Base-by-base conservation (phyloP, 1,140 invertebrate species). In the Drosophila pruinosa region DNA sequence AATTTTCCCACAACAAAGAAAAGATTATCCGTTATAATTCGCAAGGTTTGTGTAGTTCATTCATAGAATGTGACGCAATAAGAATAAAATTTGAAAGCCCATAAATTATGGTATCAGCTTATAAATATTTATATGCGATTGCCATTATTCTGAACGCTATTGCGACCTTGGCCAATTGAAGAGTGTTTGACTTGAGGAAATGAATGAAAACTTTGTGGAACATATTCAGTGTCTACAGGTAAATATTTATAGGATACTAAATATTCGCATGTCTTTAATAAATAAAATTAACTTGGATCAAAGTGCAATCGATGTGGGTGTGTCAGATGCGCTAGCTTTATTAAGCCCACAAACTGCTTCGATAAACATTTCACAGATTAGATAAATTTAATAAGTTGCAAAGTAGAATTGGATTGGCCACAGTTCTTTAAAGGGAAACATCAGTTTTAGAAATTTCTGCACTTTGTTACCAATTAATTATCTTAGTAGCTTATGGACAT, bases 91-190 rank as follows among this genome's bases (percentile, higher is more conserved):
- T 63, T 45, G 38, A 58, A 50, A 58, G 58, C n/a, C 15, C 53
- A 70, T 74, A 52, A 77, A 70, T 81, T 83, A 7, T 58, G 56
- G 14, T 39, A 69, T 57, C 39, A 53, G 17, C 53, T 26, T 41
- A 82, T 82, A 74, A 81, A 81, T 74, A 81, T 81, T 81, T 81
- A 74, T 74, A 45, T 41, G 26, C 36, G 41, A 28, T 26, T 24
- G 48, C 28, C n/a, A 56, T 62, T 50, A 58, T 45, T 57, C 45
- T 48, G 56, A 63, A 63, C 47, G 24, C 7, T 19, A 48, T 41
- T 24, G n/a, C 26, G 69, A 70, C 75, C 71, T 82, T 78, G 71
- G 45, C 6, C 47, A 50, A 56, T 38, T 54, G 47, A 65, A 69
- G 41, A 59, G 39, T 59, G 74, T 59, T 78, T 72, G 70, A 78